Percentiles rank a stretch among this genome's conserved stretches.
These are phyloP conservation scores for Philopedon plagiatum DNA, from an alignment of 2,888 invertebrate genomes.

Conservation along the genomic window DNA sequence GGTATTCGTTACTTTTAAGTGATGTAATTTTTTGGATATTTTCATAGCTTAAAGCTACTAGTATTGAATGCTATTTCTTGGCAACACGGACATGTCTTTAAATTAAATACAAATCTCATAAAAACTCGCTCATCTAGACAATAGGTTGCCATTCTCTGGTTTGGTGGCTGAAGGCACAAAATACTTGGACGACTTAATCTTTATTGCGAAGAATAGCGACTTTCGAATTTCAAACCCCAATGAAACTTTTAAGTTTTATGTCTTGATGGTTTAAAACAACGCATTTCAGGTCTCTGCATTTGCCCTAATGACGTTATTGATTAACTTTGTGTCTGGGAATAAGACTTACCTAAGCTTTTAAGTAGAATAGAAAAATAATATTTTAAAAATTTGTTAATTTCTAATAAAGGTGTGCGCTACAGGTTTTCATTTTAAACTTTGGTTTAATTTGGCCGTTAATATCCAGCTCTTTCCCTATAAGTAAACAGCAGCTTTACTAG, in stretches of 20 bases:
- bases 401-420: no score
- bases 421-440: no score
- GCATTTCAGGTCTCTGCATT: background rate
- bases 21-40: no score
- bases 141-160: constrained; percentile 52
- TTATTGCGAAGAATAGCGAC: constrained; percentile 22
- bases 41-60: no score
- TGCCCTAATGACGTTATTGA: background rate
- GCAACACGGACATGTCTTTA: background rate
- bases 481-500: no score
- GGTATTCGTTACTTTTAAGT: no score
- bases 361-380: no score
- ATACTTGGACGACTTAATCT: constrained; percentile 27
- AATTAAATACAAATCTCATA: constrained; percentile 50
- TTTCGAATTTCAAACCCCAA: constrained; percentile 13
- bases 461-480: no score
- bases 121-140: constrained; percentile 62
- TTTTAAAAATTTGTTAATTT: no score
- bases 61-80: no score
- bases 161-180: constrained; percentile 21
- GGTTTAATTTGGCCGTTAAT: no score
- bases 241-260: background rate
- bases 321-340: background rate
- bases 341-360: background rate
- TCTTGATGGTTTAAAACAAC: constrained; percentile 8